Conservation (phyloP, 37 sponge, comb jelly and placozoan genomes). For the Ephydatia muelleri region DNA sequence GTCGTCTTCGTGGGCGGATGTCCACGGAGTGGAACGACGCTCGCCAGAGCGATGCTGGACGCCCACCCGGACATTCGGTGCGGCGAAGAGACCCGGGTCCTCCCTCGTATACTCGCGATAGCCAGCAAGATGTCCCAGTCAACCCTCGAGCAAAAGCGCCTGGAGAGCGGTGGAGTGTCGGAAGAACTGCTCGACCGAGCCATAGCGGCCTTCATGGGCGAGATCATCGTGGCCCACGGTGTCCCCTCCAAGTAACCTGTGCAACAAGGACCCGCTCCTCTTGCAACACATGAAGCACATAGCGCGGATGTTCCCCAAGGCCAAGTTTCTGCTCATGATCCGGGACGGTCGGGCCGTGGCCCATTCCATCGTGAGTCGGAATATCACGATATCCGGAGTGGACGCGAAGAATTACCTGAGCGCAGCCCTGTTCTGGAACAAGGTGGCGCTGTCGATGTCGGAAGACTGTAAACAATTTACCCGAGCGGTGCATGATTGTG, state of each 20-base stretch:
- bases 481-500: constrained; percentile 52
- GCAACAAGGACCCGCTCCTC: constrained; percentile 92
- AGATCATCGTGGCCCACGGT: constrained; percentile 72
- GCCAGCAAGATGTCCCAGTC: constrained; percentile 31
- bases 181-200: constrained; percentile 54
- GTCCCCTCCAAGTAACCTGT: constrained; percentile 54
- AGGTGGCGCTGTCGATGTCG: constrained; percentile 55
- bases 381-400: constrained; percentile 84
- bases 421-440: constrained; percentile 85
- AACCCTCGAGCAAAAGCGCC: constrained; percentile 53
- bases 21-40: constrained; percentile 89
- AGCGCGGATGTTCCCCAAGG: constrained; percentile 66
- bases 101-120: constrained; percentile 77
- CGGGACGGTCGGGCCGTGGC: constrained; percentile 91
- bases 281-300: constrained; percentile 61
- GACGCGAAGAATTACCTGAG: constrained; percentile 53
- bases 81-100: constrained; percentile 89
- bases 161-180: constrained; percentile 66
- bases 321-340: constrained; percentile 82
- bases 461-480: constrained; percentile 28
- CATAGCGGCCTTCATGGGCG: constrained; percentile 50
- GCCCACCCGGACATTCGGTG: constrained; percentile 93
- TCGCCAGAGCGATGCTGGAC: constrained; percentile 85
- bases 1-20: constrained; percentile 87
- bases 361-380: constrained; percentile 81